phyloP scores from a whole-genome alignment of 2,797 vertebrate species.

The Atherinosoma microstoma region DNA sequence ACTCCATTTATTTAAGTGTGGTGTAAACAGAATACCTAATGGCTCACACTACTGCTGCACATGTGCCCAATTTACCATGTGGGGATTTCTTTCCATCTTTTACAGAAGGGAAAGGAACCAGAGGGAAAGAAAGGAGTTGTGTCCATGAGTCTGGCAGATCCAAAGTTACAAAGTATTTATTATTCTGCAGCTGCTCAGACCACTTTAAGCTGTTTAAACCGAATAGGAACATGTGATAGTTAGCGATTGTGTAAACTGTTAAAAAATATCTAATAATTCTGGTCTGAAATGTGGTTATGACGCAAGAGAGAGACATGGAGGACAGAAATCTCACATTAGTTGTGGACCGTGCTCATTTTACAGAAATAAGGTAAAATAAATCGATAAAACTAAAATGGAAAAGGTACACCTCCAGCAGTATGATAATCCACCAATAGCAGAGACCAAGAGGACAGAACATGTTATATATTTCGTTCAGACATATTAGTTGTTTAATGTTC shows the following conservation, averaged over 20 bases:
- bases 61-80: conserved; percentile 72
- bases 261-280: conserved; percentile 9
- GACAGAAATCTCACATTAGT: conserved; percentile 1
- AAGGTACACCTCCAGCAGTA: conserved; percentile 15
- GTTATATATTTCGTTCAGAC: conserved; percentile 10
- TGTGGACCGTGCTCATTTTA: conserved; percentile 4
- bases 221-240: conserved; percentile 27
- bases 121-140: conserved; percentile 13
- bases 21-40: conserved; percentile 83
- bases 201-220: conserved; percentile 51
- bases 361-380: not conserved
- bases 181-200: conserved; percentile 60
- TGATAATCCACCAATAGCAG: not conserved
- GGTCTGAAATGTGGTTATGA: conserved; percentile 15
- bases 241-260: conserved; percentile 45
- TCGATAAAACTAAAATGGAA: conserved; percentile 9
- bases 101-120: conserved; percentile 30
- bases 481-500: conserved; percentile 1
- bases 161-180: conserved; percentile 61
- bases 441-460: not conserved
- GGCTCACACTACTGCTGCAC: conserved; percentile 76
- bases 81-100: conserved; percentile 56
- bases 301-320: not conserved
- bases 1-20: conserved; percentile 80
- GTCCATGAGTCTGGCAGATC: conserved; percentile 24